Conservation (phyloP, 64 coral and sea anemone species). For the Dendronephthya gigantea region DNA sequence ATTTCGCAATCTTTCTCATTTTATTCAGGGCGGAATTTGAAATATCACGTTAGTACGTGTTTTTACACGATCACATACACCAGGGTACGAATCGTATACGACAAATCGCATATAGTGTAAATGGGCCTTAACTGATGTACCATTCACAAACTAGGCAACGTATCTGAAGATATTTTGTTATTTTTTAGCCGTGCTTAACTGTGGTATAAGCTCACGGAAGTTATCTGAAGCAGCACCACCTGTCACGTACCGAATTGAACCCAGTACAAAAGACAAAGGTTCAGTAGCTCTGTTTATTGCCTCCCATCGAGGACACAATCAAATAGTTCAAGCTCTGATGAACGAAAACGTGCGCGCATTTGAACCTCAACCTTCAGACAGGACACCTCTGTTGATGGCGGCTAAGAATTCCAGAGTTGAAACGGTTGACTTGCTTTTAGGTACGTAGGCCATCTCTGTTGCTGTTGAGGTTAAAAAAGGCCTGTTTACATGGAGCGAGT, state of each 20-base stretch:
- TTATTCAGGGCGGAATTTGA: no score
- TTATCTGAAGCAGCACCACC: not conserved
- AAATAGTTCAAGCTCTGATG: not conserved
- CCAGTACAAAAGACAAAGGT: not conserved
- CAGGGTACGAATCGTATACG: no score
- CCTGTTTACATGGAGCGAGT: no score
- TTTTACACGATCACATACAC: no score
- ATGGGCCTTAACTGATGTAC: no score
- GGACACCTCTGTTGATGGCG: not conserved
- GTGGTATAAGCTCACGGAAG: not conserved
- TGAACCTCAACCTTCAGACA: conserved; percentile 1
- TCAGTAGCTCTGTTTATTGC: not conserved
- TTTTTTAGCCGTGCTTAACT: not conserved
- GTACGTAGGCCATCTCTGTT: not conserved
- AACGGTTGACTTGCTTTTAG: conserved; percentile 11
- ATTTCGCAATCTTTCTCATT: no score
- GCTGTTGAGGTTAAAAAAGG: no score
- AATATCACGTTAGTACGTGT: no score
- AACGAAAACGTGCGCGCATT: not conserved
- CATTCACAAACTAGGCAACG: no score
- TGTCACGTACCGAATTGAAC: not conserved
- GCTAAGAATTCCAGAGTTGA: conserved; percentile 6
- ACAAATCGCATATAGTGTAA: no score
- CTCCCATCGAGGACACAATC: not conserved
- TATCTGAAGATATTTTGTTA: not conserved